Evolutionary conservation across 1,140 invertebrate genomes (phyloP), one percentile per base, ranked within the genome.

Genomic region (Atta colombica): DNA sequence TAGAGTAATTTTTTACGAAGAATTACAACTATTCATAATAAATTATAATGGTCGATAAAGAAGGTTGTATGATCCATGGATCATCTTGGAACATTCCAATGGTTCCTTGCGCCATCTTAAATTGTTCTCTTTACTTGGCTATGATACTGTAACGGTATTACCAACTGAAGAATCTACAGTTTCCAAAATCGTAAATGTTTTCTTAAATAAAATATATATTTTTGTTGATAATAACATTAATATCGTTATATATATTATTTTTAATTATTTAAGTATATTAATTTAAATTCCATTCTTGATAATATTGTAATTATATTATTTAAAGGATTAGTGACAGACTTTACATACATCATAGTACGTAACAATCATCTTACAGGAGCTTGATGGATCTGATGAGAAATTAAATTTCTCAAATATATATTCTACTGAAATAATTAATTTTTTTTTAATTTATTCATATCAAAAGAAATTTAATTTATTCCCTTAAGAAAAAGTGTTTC

Each of bases 21-120:
- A 14, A 35, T 16, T 8, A n/a, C 21, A 25, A 78, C n/a, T 14
- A 66, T 39, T 25, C 3, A n/a, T 25, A 81, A 35, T 3, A 58
- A 45, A 53, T 45, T 60, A n/a, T 68, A 53, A 80, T 21, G 51
- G 39, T 81, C 31, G 78, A 71, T 81, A 84, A 84, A 51, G 65
- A 63, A n/a, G 25, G 16, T 72, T 1, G 3, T 31, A 7, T 60
- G 53, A 74, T 74, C 25, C 63, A 84, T 84, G 45, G 28, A 84
- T 63, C 45, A 49, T 51, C 6, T 0, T 51, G n/a, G n/a, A 25
- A 49, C n/a, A n/a, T 49, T 1, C 7, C 25, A n/a, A 3, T 75
- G 14, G 16, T 39, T 60, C 25, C 49, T 35, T 39, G 55, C 80
- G 69, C 80, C 80, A 75, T 65, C 80, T 61, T 5, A 74, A 18